These are phyloP conservation scores for Dascyllus trimaculatus DNA, from an alignment of 2,113 vertebrate genomes.

Conservation along the genomic window DNA sequence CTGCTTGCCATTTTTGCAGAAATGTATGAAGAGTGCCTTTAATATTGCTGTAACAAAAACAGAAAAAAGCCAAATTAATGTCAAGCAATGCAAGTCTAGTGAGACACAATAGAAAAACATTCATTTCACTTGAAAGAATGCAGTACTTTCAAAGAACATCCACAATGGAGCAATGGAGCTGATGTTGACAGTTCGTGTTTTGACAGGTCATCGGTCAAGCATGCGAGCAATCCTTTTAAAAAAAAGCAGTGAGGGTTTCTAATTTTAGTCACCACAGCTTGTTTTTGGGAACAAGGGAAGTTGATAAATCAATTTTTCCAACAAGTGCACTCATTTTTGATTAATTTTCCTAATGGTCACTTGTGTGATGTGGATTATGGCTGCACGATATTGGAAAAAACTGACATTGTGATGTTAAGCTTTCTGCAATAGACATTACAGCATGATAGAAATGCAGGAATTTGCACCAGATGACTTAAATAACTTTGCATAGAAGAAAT, in stretches of 20 bases:
- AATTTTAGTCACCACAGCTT: not conserved
- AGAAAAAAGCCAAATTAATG: not conserved
- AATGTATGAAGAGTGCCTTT: constrained; percentile 18
- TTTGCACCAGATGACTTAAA: no score
- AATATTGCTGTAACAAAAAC: constrained; percentile 39
- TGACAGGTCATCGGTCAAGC: constrained; percentile 24
- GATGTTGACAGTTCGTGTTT: constrained; percentile 21
- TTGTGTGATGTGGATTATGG: no score
- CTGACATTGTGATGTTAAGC: no score
- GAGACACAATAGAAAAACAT: not conserved
- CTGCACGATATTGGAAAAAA: no score
- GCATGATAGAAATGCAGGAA: no score
- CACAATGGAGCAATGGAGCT: not conserved
- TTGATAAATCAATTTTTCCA: no score
- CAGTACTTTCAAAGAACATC: not conserved
- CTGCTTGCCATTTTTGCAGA: constrained; percentile 76
- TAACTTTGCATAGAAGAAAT: no score
- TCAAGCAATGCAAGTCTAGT: not conserved
- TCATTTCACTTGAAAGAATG: not conserved
- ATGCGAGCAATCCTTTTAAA: constrained; percentile 3
- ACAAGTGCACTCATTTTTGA: no score
- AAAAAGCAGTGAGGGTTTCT: not conserved
- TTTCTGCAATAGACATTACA: no score
- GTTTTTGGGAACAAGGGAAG: not conserved
- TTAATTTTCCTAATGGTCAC: no score